Evolutionary conservation across 2,797 vertebrate species (phyloP).

Genomic region (Psittacula derbiana): DNA sequence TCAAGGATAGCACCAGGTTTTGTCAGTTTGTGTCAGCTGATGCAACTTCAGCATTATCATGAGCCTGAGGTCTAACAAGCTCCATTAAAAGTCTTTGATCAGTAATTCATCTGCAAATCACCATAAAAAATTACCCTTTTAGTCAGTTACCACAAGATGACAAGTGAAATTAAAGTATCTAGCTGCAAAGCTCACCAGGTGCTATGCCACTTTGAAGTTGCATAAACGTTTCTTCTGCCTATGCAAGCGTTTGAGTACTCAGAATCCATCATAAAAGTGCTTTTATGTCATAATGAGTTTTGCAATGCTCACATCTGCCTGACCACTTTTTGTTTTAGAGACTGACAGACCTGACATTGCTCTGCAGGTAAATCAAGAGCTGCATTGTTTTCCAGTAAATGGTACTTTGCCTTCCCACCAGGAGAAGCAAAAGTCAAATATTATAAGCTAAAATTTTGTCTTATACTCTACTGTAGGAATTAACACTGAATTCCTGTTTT

Average conservation of each 20-base stretch:
- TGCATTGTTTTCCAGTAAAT: background rate
- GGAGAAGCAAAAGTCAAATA: background rate
- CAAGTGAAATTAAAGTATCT: background rate
- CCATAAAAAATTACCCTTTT: background rate
- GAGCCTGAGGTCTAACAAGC: background rate
- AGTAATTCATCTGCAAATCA: background rate
- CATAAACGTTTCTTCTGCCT: background rate
- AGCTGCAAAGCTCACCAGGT: background rate
- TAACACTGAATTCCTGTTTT: background rate
- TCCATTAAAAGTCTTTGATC: background rate
- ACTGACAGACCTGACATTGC: background rate
- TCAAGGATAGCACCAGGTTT: background rate
- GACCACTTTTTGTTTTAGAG: background rate
- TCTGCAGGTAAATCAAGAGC: background rate
- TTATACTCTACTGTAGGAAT: background rate
- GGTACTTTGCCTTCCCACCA: background rate
- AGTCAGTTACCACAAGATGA: background rate
- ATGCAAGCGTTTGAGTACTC: background rate
- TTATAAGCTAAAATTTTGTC: background rate
- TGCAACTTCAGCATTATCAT: background rate
- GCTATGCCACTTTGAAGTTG: background rate
- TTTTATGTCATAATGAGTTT: background rate
- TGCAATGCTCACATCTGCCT: background rate
- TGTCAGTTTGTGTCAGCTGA: background rate
- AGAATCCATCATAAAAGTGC: background rate